Percentiles rank a stretch among this genome's conserved stretches.
phyloP scores from a whole-genome alignment of 2,113 vertebrate species.

The Siniperca chuatsi region DNA sequence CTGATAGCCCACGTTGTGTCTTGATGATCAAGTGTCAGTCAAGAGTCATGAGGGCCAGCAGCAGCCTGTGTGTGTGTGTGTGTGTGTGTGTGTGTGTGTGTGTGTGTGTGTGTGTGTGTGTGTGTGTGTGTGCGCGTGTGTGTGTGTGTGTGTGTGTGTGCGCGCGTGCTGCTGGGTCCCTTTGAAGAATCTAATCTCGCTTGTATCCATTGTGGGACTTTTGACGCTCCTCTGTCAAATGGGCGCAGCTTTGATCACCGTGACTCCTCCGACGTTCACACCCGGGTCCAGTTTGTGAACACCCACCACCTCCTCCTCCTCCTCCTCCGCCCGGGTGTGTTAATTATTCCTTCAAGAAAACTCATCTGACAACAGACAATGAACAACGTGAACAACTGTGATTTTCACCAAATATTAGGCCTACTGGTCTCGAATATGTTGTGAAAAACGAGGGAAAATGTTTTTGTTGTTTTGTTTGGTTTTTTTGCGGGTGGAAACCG shows the following conservation, averaged over 20 bases:
- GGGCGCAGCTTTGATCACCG: conserved; percentile 73
- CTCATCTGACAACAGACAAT: conserved; percentile 60
- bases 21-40: conserved; percentile 1
- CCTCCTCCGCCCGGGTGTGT: not conserved
- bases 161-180: not conserved
- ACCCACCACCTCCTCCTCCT: conserved; percentile 21
- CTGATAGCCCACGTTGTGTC: not conserved
- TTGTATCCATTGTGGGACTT: not conserved
- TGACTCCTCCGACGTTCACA: conserved; percentile 66
- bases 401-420: not conserved
- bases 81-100: conserved; percentile 14
- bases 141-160: conserved; percentile 25
- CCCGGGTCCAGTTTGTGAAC: conserved; percentile 45
- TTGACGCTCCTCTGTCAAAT: conserved; percentile 71
- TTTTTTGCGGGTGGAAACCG: not conserved
- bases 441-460: not conserved
- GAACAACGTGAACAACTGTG: conserved; percentile 41
- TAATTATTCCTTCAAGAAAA: conserved; percentile 27
- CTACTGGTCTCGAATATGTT: not conserved
- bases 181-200: conserved; percentile 53
- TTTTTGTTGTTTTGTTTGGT: not conserved
- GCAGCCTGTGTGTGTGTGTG: not conserved
- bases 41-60: no score
- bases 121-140: conserved; percentile 3
- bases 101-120: conserved; percentile 8